Evolutionary conservation across 2,888 invertebrate species (phyloP), one percentile per base, ranked within the genome.

Genomic region (Parthenolecanium corni): DNA sequence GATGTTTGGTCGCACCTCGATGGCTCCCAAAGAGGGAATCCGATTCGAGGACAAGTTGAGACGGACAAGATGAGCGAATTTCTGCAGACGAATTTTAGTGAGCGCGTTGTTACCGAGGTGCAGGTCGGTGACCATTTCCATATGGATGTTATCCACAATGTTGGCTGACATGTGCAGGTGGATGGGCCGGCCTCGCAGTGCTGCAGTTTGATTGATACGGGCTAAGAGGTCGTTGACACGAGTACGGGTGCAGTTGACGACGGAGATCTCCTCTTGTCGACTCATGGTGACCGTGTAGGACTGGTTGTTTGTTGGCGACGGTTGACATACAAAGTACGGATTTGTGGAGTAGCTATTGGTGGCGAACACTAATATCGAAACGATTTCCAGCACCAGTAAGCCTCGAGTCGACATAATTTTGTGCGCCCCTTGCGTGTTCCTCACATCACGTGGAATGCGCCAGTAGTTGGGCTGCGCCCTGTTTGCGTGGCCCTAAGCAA

Each of bases 121-220:
- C 69, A 90, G 75, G 57, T 78, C 79, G 71, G 82, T 81, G 67
- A 89, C 75, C 67, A 77, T 78, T 16, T 74, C 73, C 66, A 87
- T 75, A 38, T 81, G 80, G 46, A 18, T 20, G 14, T 20, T 21
- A 11, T 49, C 49, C 11, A 14, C 11, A 23, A 61, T 9, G 3
- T 36, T 49, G 18, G 51, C 20, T 3, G n/a, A 23, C 20, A 40
- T 51, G 24, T 51, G 16, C 16, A 51, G 23, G 4, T 49, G 40
- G 3, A 61, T 51, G 3, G 38, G 23, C 21, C 23, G 49, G 12
- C 23, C 23, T 14, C 49, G 18, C 16, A 47, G 20, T 9, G 14
- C n/a, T 9, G 14, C n/a, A 1, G 21, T 49, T 11, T 51, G 49
- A 36, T 49, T 23, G 16, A 61, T 21, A 2, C 31, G 61, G 49